Base-by-base conservation (phyloP, 2,113 vertebrate genomes). In the Parotia lawesii region DNA sequence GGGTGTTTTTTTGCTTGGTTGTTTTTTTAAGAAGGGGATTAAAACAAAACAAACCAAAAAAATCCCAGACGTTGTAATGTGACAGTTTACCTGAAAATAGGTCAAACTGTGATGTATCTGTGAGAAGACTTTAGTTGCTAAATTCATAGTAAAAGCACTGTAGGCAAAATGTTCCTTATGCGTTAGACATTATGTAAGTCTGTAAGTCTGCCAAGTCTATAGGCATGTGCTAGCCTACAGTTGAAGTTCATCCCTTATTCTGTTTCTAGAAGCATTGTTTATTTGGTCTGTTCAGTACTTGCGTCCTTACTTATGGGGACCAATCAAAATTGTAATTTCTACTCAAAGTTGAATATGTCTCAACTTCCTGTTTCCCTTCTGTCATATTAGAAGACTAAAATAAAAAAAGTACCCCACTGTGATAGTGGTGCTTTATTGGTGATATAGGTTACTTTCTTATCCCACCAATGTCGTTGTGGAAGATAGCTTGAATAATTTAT, bases 41-140 rank as follows among this genome's bases (percentile, higher is more conserved):
- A 15, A 48, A 69, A 42, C 12, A 75, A 54, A 35, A 22, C 22
- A 54, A 35, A 22, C 22, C 20, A 47, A 47, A 29, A 48, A 38
- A 47, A 9, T 4, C 23, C 9, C 19, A 48, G 17, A 17, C 10
- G 15, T 11, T 4, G 4, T 75, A 38, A 69, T 56, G 24, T 75
- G 28, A 38, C 22, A 22, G 17, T 90, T 92, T 79, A 82, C 71
- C 37, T 94, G 67, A 31, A 85, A 86, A 38, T 76, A 88, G 54
- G 58, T 83, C 24, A 61, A 64, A 56, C 24, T 42, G 17, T 64
- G 48, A 62, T 85, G n/a, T 78, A 17, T 45, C 25, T 80, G 4
- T 74, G 64, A 67, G 17, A 76, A 73, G 29, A 65, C 8, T 9
- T 54, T 42, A 62, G 35, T 29, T 85, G 24, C 17, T 79, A 58